A percentile compares a stretch with the other conserved stretches of the same genome.
These are phyloP conservation scores for Heterochromis multidens DNA, from an alignment of 2,113 vertebrate species.

Conservation along the genomic window DNA sequence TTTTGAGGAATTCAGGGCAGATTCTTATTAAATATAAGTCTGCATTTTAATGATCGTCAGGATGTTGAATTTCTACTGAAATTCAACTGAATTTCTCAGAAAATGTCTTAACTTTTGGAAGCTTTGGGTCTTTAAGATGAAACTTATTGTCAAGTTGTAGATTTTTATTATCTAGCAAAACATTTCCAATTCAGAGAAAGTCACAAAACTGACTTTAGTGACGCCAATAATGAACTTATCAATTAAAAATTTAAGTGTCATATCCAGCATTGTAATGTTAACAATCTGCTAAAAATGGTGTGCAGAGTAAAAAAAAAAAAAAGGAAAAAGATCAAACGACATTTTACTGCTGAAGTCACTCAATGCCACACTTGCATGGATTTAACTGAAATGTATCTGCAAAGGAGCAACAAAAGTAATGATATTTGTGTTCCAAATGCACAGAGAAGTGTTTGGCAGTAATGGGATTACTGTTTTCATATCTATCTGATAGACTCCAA, in stretches of 20 bases:
- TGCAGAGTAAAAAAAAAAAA: too few species aligned
- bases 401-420: too few species aligned
- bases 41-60: not conserved
- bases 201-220: not conserved
- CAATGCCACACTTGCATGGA: too few species aligned
- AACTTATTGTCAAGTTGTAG: not conserved
- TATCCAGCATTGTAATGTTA: not conserved
- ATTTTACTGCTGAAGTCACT: too few species aligned
- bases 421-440: too few species aligned
- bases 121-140: not conserved
- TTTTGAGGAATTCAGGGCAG: constrained; percentile 2
- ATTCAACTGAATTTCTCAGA: not conserved
- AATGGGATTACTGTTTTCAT: too few species aligned
- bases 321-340: too few species aligned
- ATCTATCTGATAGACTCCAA: too few species aligned
- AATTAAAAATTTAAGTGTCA: not conserved
- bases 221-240: not conserved
- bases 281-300: not conserved
- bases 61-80: not conserved
- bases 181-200: not conserved
- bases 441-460: too few species aligned
- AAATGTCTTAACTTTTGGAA: not conserved
- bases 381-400: too few species aligned
- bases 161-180: not conserved
- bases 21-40: not conserved